Evolutionary conservation across 2,113 vertebrate species (phyloP).

Genomic region (Polypterus bichir): DNA sequence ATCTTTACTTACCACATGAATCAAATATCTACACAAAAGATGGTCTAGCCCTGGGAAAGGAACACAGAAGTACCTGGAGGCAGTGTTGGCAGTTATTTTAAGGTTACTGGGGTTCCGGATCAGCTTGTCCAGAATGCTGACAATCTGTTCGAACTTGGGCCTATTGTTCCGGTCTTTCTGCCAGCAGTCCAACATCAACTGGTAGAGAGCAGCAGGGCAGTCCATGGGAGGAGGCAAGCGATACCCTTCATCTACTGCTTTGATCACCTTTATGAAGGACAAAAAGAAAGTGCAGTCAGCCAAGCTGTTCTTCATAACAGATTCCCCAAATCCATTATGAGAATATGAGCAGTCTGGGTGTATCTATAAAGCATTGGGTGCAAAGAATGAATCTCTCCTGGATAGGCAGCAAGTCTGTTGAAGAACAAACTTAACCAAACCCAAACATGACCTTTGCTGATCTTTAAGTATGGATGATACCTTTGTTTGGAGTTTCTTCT

Average conservation of each 20-base stretch:
- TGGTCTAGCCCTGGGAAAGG: neutral
- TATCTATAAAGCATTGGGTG: neutral
- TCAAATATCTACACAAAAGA: no score
- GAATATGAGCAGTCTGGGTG: conserved; percentile 7
- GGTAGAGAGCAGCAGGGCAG: conserved; percentile 90
- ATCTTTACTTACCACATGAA: no score
- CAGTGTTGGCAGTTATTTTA: conserved; percentile 85
- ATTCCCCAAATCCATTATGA: neutral
- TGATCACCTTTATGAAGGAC: conserved; percentile 68
- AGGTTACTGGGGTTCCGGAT: conserved; percentile 91
- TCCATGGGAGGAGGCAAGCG: conserved; percentile 94
- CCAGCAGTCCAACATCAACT: conserved; percentile 97
- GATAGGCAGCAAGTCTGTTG: no score
- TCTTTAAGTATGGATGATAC: no score
- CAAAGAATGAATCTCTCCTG: no score
- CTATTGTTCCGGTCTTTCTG: conserved; percentile 96
- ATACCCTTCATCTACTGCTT: conserved; percentile 94
- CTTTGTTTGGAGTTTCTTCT: no score
- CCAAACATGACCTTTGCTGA: no score
- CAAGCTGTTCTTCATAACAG: conserved; percentile 4
- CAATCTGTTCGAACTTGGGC: conserved; percentile 95
- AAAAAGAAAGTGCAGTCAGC: neutral
- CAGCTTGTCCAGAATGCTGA: conserved; percentile 95
- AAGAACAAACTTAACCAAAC: no score
- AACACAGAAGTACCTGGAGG: conserved; percentile 66